Base-by-base conservation (phyloP, 1,140 invertebrate genomes). In the Acyrthosiphon pisum region DNA sequence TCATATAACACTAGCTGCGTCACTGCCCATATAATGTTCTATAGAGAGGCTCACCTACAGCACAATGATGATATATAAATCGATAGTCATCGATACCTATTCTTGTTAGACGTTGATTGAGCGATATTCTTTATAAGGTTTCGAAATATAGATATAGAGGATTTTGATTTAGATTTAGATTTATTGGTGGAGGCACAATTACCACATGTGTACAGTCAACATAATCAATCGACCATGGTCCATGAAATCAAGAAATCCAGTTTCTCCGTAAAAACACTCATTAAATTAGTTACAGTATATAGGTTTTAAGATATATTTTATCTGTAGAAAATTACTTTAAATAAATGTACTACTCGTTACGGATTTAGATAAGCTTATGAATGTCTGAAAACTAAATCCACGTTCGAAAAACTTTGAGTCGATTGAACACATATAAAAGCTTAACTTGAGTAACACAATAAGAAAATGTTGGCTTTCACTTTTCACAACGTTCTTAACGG, bases 361-460 rank as follows among this genome's bases (percentile, higher is more conserved):
- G 35, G 35, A 83, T 83, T 83, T 37, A 35, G 35, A 20, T 83
- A 37, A 83, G 20, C 35, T 83, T 20, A 83, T 37, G 22, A 9
- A 83, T 83, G 35, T 83, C 76, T 83, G n/a, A 22, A 83, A 37
- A 83, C 76, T 83, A 83, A 83, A 83, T 83, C 35, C 76, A 83
- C 3, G 76, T 83, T 83, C 35, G 76, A 37, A 83, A 83, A 83
- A 37, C 35, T 35, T 83, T 37, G 8, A 83, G 22, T 83, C 35
- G 76, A 83, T 37, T 37, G 35, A 37, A 83, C 35, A 83, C 22
- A 83, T 23, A 83, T 37, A 37, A 37, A 83, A 83, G 35, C 20
- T 83, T 83, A 83, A 83, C 76, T 83, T 83, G n/a, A 83, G 35
- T 83, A 83, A 83, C 22, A n/a, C 60, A 76, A 76, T 76, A 76